These are phyloP conservation scores for Cheilinus undulatus DNA, from an alignment of 2,113 vertebrate species.

Conservation along the genomic window DNA sequence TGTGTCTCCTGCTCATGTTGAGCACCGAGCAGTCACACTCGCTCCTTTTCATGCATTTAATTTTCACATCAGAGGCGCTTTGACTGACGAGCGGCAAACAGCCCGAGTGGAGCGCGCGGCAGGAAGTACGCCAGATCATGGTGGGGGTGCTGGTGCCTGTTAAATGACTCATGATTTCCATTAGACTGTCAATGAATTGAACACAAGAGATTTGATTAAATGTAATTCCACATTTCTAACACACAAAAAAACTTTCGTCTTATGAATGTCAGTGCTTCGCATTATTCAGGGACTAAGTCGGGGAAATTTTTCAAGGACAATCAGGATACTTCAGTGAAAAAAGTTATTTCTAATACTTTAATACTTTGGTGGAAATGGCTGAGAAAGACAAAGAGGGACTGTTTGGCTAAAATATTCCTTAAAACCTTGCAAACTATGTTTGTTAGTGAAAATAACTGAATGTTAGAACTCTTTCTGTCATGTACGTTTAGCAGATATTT, in stretches of 20 bases:
- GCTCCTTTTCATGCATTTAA: constrained; percentile 28
- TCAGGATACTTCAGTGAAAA: no score
- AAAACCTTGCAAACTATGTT: no score
- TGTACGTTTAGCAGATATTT: no score
- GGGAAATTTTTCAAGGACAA: background rate
- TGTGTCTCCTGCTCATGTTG: constrained; percentile 52
- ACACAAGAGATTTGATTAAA: constrained; percentile 41
- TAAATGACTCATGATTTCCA: constrained; percentile 50
- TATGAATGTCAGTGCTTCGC: background rate
- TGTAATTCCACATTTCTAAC: background rate
- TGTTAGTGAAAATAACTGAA: no score
- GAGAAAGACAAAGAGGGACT: no score
- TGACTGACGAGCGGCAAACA: constrained; percentile 19
- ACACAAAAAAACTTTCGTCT: background rate
- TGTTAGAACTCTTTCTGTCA: no score
- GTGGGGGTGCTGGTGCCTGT: constrained; percentile 32
- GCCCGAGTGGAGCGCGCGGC: background rate
- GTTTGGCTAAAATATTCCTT: no score
- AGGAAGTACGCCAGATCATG: constrained; percentile 27
- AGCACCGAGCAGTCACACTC: constrained; percentile 19
- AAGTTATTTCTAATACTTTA: background rate
- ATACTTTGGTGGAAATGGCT: background rate
- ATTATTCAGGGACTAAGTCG: background rate
- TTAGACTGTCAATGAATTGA: constrained; percentile 37
- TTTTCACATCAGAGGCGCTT: constrained; percentile 55